Conservation (phyloP, 2,113 vertebrate genomes). For the Scolopax mira region DNA sequence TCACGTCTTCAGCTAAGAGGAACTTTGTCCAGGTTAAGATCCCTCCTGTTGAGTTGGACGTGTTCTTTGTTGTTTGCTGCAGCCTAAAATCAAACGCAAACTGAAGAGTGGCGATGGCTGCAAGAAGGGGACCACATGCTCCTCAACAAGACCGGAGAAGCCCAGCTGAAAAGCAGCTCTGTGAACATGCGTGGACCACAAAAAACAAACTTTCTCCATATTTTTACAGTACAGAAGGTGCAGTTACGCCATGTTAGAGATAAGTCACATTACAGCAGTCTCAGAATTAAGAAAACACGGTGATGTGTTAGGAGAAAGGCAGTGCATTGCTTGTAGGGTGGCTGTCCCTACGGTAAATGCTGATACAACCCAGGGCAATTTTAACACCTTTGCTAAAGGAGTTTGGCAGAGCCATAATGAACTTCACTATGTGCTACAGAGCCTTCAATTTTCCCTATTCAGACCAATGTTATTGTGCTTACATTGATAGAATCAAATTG, state of each 20-base stretch:
- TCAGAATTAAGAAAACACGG: neutral
- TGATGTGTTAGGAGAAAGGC: neutral
- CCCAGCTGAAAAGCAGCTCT: neutral
- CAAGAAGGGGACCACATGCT: neutral
- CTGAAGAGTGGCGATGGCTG: too few species aligned
- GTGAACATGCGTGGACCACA: rapidly evolving
- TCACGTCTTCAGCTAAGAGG: rapidly evolving
- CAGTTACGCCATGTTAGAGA: neutral
- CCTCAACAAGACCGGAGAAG: neutral
- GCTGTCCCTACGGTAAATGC: neutral
- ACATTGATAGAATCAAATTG: neutral
- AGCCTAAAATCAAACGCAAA: neutral
- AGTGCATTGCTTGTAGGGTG: rapidly evolving
- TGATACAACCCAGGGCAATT: rapidly evolving
- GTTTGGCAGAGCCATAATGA: neutral
- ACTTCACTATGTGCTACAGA: neutral
- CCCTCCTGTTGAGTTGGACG: rapidly evolving
- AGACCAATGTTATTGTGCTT: neutral
- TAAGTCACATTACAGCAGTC: neutral
- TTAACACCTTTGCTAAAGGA: neutral
- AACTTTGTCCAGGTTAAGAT: neutral
- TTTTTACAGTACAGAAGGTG: neutral
- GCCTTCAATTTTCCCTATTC: neutral
- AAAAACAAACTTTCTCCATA: too few species aligned
- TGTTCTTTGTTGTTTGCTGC: neutral